Base-by-base conservation (phyloP, 1,140 invertebrate species). In the Euwallacea fornicatus region DNA sequence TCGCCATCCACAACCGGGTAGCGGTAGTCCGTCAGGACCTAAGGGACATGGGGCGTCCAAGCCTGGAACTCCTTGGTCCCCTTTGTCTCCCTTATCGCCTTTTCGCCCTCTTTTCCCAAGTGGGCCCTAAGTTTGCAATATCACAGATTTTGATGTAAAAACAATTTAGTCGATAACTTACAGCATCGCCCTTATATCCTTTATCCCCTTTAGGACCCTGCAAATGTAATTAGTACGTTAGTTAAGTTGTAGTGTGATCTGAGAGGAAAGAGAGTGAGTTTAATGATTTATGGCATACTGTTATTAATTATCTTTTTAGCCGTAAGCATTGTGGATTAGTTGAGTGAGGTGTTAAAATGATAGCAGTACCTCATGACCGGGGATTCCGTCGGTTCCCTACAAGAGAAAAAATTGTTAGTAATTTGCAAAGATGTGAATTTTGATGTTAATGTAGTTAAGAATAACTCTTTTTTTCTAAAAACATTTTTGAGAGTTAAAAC, bases 1-100 rank as follows among this genome's bases (percentile, higher is more conserved):
- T 85, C 93, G 88, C 94, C 93, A 97, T 71, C 94, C 95, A 85
- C 96, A 98, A 73, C 95, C 96, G 41, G 94, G 92, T 76, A 98
- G 83, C 68, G 96, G 96, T 76, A 98, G 85, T 69, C 97, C 97
- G 83, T 98, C 96, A 13, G 90, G 87, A 59, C 96, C 97, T 59
- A 97, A 84, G 66, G 97, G 97, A 87, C 97, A 98, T 2, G 97
- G 97, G 46, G 97, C 97, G 83, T 99, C 97, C 72, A 98, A 83
- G 69, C 97, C 97, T 11, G 96, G 96, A 73, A 97, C 94, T 75
- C 95, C 95, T 84, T 96, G 94, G 78, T 97, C 95, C 65, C 96
- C 96, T 84, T 96, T 95, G 77, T 92, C 89, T 64, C 95, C 95
- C 79, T 90, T 90, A 80, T 95, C 93, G 66, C 96, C 96, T 83